A percentile compares a stretch with the other conserved stretches of the same genome.
Evolutionary conservation across 2,888 invertebrate species (phyloP).

Genomic region (Hemaris fuciformis): DNA sequence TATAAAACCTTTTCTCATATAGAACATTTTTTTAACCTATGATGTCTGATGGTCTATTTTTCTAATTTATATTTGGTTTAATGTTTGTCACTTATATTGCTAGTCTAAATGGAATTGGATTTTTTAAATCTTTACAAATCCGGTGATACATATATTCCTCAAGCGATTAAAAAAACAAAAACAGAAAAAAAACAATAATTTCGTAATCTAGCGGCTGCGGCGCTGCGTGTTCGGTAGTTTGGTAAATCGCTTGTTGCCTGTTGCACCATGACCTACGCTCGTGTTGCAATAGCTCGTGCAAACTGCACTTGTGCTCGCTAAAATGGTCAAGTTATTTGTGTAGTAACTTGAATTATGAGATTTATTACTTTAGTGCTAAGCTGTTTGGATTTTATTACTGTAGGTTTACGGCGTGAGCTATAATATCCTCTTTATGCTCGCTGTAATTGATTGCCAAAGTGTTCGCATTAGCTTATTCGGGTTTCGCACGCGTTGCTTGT

Average conservation of each 20-base stretch:
- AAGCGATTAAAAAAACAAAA: too few species aligned
- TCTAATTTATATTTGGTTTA: too few species aligned
- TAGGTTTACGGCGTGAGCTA: not conserved
- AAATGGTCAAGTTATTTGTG: constrained; percentile 41
- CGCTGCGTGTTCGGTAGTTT: constrained; percentile 7
- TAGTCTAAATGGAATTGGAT: too few species aligned
- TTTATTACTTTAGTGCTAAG: constrained; percentile 10
- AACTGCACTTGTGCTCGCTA: constrained; percentile 38
- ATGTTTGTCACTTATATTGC: too few species aligned
- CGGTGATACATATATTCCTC: not conserved
- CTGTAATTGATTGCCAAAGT: not conserved
- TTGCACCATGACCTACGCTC: constrained; percentile 15
- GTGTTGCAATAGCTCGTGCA: constrained; percentile 42
- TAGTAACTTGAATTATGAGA: constrained; percentile 12
- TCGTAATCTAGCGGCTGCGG: constrained; percentile 10
- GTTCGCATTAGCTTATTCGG: not conserved
- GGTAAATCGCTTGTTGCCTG: constrained; percentile 14
- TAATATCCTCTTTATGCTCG: not conserved
- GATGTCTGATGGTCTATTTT: too few species aligned
- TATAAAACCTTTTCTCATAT: too few species aligned
- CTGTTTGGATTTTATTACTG: not conserved
- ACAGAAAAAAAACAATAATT: not conserved
- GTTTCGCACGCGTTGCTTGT: not conserved
- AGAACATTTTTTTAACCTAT: too few species aligned
- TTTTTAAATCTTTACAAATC: not conserved